phyloP scores from a whole-genome alignment of 2,888 invertebrate species.

The Himalopsyche japonica region DNA sequence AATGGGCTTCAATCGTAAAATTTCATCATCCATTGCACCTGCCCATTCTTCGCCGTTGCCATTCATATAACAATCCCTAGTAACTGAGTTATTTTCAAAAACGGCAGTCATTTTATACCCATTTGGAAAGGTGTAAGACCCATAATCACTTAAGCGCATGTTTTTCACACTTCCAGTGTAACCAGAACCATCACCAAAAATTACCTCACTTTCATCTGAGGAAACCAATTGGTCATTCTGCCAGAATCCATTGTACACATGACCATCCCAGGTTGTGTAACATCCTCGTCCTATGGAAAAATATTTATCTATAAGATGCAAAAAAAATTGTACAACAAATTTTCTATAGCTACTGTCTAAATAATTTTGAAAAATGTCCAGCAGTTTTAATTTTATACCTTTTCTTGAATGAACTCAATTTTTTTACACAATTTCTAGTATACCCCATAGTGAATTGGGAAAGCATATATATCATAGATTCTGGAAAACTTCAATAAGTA shows the following conservation, averaged over 20 bases:
- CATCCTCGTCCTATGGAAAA: constrained; percentile 52
- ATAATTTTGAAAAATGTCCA: too few species aligned
- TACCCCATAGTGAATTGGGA: too few species aligned
- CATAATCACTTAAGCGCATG: constrained; percentile 55
- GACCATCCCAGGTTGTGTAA: constrained; percentile 64
- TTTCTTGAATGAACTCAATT: too few species aligned
- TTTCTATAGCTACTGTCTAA: too few species aligned
- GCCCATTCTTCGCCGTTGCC: constrained; percentile 6
- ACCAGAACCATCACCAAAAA: constrained; percentile 54
- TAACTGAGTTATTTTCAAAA: constrained; percentile 54
- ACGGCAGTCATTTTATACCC: constrained; percentile 53
- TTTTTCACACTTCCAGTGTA: constrained; percentile 58
- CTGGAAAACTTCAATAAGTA: too few species aligned
- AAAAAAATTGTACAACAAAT: too few species aligned
- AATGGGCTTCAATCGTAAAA: neutral
- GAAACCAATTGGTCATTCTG: constrained; percentile 56
- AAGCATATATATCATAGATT: too few species aligned
- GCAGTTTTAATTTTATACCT: too few species aligned
- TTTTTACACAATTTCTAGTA: too few species aligned
- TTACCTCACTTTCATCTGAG: constrained; percentile 47
- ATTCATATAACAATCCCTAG: neutral
- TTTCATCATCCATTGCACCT: neutral
- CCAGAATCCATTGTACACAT: constrained; percentile 62
- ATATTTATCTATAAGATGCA: too few species aligned
- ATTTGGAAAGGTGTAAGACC: constrained; percentile 59